Evolutionary conservation across 2,797 vertebrate species (phyloP), one percentile per base, ranked within the genome.

Genomic region (Gambelia wislizenii): DNA sequence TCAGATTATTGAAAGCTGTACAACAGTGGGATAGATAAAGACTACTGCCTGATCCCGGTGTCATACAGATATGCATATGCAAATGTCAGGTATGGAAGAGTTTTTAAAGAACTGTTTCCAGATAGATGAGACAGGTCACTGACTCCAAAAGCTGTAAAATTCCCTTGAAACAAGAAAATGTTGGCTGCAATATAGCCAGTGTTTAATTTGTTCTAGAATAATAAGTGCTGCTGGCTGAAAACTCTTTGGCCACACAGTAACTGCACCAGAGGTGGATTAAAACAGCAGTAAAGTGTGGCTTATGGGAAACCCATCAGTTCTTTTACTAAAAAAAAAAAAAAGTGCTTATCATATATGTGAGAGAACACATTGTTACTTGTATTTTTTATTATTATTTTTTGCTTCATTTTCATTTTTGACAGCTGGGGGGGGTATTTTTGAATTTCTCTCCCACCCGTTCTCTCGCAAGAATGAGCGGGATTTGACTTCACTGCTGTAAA

Each of bases 1-100:
- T 91, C 88, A 86, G 85, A 77, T 92, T 84, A 90, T 94, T 92
- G 42, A 93, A 94, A 94, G 86, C 54, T 85, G 2, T 54, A 18
- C 1, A 83, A 49, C 0, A 0, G n/a, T 7, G 42, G 85, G 86
- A 76, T 83, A 91, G 70, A 91, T 80, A 86, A 86, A 89, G 86
- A 91, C 56, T 54, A 87, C 88, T 67, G 90, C 64, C 79, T 92
- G 75, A 0, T 12, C 56, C 87, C 88, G 0, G 3, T 42, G 13
- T 33, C 90, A 90, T 90, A 30, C 44, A 76, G 0, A 77, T 44
- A 27, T 61, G 47, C 64, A 69, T 77, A 33, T 2, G 67, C 6
- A 0, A 30, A 79, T 5, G 4, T 0, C 0, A 89, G 39, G 44
- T 20, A 74, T 30, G 0, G 82, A 52, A 44, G 67, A 0, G 54